These are phyloP conservation scores for Pseudomyrmex concolor DNA, from an alignment of 1,140 invertebrate genomes.

Conservation along the genomic window DNA sequence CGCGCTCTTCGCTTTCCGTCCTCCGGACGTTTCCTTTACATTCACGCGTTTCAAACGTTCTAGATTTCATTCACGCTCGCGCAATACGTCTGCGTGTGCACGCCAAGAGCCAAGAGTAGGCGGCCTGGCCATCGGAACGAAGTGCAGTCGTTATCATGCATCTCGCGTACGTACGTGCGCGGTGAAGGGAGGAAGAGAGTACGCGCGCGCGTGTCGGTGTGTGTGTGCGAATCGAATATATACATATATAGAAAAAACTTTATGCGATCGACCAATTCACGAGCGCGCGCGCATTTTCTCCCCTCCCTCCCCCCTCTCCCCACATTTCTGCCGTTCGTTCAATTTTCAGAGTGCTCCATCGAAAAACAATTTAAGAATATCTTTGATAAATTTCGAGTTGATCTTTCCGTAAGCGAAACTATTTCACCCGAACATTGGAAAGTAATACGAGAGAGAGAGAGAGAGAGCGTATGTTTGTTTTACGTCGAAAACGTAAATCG, in stretches of 20 bases:
- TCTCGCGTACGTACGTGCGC: conserved; percentile 33
- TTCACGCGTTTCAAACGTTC: conserved; percentile 20
- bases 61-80: conserved; percentile 56
- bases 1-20: conserved; percentile 10
- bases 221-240: background rate
- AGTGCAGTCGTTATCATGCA: conserved; percentile 56
- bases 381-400: conserved; percentile 50
- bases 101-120: background rate
- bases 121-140: conserved; percentile 46
- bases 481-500: too few species aligned
- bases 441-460: background rate
- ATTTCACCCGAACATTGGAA: background rate
- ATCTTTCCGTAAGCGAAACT: conserved; percentile 12
- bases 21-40: conserved; percentile 43
- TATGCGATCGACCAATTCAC: conserved; percentile 46
- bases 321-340: conserved; percentile 21
- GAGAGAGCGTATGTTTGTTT: too few species aligned
- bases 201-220: background rate
- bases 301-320: background rate
- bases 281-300: too few species aligned
- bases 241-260: conserved; percentile 16
- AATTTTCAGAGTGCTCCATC: conserved; percentile 52
- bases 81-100: conserved; percentile 45
- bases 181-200: background rate
- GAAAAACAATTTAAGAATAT: conserved; percentile 50